These are phyloP conservation scores for Rhea pennata DNA, from an alignment of 2,113 vertebrate species.

Conservation along the genomic window DNA sequence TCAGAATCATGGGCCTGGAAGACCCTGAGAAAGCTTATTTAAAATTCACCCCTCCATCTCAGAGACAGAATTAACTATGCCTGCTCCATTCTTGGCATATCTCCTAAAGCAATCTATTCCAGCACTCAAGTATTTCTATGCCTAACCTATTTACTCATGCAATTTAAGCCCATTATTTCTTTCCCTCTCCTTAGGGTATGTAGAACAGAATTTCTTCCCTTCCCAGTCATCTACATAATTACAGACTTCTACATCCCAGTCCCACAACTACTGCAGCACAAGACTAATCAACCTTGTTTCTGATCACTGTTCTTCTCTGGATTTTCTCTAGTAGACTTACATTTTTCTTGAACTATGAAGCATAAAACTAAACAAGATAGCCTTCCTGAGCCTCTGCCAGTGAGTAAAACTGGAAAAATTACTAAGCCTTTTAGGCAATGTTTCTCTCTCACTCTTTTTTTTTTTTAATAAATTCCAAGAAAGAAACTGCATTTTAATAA, in stretches of 20 bases:
- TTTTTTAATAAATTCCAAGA: not conserved
- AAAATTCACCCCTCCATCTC: not conserved
- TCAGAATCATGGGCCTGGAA: not conserved
- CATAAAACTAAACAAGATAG: not conserved
- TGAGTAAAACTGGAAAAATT: not conserved
- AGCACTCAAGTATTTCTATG: not conserved
- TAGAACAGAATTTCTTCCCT: not conserved
- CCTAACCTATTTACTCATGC: not conserved
- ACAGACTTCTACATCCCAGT: not conserved
- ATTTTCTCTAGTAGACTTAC: not conserved
- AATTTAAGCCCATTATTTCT: not conserved
- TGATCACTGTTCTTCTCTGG: not conserved
- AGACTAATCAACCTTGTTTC: rapidly evolving
- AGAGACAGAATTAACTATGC: not conserved
- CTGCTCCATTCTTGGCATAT: not conserved
- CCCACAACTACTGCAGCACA: rapidly evolving
- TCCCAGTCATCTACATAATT: not conserved
- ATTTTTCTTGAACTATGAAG: not conserved
- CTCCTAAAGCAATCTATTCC: not conserved
- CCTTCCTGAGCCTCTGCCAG: not conserved
- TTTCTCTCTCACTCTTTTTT: not conserved
- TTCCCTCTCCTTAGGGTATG: rapidly evolving
- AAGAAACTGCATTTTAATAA: not conserved
- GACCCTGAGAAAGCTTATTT: rapidly evolving
- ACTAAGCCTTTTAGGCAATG: not conserved